phyloP scores from a whole-genome alignment of 2,888 invertebrate genomes.

The Orgyia antiqua region DNA sequence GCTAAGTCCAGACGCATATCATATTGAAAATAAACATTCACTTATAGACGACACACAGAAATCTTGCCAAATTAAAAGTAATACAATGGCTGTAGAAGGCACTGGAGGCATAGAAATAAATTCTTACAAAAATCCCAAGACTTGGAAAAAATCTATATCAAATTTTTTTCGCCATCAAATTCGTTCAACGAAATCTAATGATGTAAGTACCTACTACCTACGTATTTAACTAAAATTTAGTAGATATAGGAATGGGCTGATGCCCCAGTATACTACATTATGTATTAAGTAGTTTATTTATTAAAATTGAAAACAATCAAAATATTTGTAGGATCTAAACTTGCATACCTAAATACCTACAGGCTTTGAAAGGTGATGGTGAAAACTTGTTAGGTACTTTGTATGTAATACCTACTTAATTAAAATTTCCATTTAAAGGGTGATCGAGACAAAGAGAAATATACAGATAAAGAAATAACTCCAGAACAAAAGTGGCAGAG shows the following conservation, averaged over 20 bases:
- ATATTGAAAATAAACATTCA: constrained; percentile 41
- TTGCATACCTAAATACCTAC: too few species aligned
- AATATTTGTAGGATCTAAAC: too few species aligned
- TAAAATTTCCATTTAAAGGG: too few species aligned
- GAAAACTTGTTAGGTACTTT: too few species aligned
- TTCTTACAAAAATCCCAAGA: constrained; percentile 58
- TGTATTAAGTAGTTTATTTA: too few species aligned
- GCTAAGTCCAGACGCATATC: constrained; percentile 60
- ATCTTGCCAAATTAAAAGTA: constrained; percentile 38
- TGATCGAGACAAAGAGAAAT: constrained; percentile 54
- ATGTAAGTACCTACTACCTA: constrained; percentile 51
- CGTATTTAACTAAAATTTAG: too few species aligned
- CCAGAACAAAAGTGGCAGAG: constrained; percentile 73
- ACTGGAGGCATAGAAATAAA: constrained; percentile 47
- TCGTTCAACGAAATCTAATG: constrained; percentile 64
- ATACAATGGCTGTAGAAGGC: constrained; percentile 46
- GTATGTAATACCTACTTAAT: too few species aligned
- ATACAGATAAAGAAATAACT: constrained; percentile 53
- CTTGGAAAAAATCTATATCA: constrained; percentile 67
- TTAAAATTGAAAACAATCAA: too few species aligned
- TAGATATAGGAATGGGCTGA: too few species aligned
- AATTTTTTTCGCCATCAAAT: constrained; percentile 66
- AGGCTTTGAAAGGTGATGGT: too few species aligned
- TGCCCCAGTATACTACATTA: too few species aligned
- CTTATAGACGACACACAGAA: constrained; percentile 46